Conservation (phyloP, 1,140 invertebrate genomes). For the Atopsyche davidsoni region DNA sequence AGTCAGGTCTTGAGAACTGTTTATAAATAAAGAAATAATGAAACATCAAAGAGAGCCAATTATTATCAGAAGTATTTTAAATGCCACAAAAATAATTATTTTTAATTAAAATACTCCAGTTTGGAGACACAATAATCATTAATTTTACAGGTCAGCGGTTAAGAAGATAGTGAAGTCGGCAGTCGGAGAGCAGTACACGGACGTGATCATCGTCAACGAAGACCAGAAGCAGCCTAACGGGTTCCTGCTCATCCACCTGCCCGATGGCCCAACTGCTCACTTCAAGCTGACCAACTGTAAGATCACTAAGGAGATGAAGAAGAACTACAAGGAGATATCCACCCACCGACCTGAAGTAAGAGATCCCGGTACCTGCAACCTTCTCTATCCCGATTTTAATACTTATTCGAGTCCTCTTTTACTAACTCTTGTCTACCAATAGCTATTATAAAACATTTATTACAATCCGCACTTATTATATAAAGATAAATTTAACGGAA, state of each 20-base stretch:
- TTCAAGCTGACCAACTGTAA: constrained; percentile 77
- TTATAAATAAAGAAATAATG: too few relatives aligned
- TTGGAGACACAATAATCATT: constrained; percentile 3
- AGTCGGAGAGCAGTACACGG: constrained; percentile 72
- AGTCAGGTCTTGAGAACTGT: too few relatives aligned
- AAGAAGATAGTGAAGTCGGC: constrained; percentile 89
- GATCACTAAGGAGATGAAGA: constrained; percentile 71
- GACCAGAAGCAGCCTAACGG: constrained; percentile 88
- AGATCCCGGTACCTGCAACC: too few relatives aligned
- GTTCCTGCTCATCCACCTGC: constrained; percentile 86
- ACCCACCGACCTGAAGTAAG: constrained; percentile 77
- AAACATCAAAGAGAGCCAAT: too few relatives aligned
- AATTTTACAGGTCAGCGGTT: constrained; percentile 63
- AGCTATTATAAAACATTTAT: not conserved
- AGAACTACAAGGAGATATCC: constrained; percentile 72
- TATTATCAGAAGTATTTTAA: too few relatives aligned
- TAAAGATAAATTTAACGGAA: too few relatives aligned
- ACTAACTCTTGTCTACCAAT: too few relatives aligned
- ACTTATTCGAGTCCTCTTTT: too few relatives aligned
- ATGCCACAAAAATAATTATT: too few relatives aligned
- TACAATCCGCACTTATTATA: too few relatives aligned
- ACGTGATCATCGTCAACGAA: constrained; percentile 91
- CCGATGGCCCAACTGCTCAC: constrained; percentile 91
- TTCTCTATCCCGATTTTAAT: too few relatives aligned
- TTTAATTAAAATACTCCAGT: too few relatives aligned